Evolutionary conservation across 2,888 invertebrate genomes (phyloP).

Genomic region (Syritta pipiens): DNA sequence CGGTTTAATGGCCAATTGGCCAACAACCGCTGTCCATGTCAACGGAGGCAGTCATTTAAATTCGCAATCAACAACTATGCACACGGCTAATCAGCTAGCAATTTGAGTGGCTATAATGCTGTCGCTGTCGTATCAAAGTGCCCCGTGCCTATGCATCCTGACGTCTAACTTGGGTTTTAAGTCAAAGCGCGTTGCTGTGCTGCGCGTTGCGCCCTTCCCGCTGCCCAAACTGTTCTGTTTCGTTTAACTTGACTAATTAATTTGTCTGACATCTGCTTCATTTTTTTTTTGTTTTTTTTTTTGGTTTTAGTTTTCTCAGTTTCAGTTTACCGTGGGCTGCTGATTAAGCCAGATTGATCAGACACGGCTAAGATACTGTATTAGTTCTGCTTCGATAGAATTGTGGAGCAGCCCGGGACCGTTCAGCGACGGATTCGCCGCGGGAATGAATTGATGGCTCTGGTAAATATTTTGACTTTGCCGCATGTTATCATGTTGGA

Average conservation of each 20-base stretch:
- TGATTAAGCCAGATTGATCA: slow-evolving; percentile 53
- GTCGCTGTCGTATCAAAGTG: slow-evolving; percentile 59
- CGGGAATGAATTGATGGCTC: slow-evolving; percentile 55
- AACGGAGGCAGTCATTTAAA: slow-evolving; percentile 65
- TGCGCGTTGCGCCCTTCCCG: neutral
- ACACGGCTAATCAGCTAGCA: slow-evolving; percentile 63
- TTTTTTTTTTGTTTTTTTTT: too few relatives aligned
- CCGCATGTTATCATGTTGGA: slow-evolving; percentile 59
- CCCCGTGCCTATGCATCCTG: slow-evolving; percentile 57
- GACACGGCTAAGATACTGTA: slow-evolving; percentile 14
- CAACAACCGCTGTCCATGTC: slow-evolving; percentile 64
- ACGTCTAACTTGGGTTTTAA: slow-evolving; percentile 65
- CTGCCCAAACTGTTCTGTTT: slow-evolving; percentile 42
- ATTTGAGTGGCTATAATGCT: slow-evolving; percentile 57
- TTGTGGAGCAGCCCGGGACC: slow-evolving; percentile 39
- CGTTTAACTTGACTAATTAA: slow-evolving; percentile 65
- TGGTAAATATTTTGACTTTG: slow-evolving; percentile 67
- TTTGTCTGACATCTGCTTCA: slow-evolving; percentile 57
- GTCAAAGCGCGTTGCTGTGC: slow-evolving; percentile 45
- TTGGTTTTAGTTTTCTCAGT: too few relatives aligned
- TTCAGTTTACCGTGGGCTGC: slow-evolving; percentile 18
- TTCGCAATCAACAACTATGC: slow-evolving; percentile 66
- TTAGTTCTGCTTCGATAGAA: slow-evolving; percentile 62
- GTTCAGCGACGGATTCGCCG: neutral
- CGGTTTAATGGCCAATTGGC: slow-evolving; percentile 64